Conservation (phyloP, 2,888 invertebrate species). For the Chromoteleia sp. region DNA sequence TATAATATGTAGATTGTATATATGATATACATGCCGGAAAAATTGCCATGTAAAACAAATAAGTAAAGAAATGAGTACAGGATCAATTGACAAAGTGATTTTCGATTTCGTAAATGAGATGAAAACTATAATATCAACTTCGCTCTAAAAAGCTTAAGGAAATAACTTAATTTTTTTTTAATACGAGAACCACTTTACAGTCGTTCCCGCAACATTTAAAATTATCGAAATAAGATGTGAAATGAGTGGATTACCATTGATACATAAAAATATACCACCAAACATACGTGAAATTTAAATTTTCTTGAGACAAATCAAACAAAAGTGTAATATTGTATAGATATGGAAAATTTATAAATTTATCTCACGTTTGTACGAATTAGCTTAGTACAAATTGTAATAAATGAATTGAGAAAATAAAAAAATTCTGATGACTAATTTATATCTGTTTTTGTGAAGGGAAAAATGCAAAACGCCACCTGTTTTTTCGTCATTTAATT, state of each 20-base stretch:
- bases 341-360: constrained; percentile 63
- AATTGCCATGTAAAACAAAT: constrained; percentile 48
- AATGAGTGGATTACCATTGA: constrained; percentile 15
- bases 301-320: not conserved
- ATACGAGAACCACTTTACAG: constrained; percentile 25
- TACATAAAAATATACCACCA: constrained; percentile 15
- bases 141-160: constrained; percentile 5
- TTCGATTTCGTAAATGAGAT: constrained; percentile 19
- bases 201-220: constrained; percentile 12
- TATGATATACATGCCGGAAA: constrained; percentile 58
- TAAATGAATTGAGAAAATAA: constrained; percentile 75
- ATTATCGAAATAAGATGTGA: constrained; percentile 1
- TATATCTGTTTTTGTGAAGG: not conserved
- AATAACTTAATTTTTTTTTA: not conserved
- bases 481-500: not conserved
- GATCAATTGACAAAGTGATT: not conserved
- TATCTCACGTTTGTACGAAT: constrained; percentile 75
- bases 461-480: too few species aligned
- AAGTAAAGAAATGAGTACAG: constrained; percentile 7
- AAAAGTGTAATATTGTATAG: constrained; percentile 30
- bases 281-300: constrained; percentile 13
- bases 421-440: constrained; percentile 60
- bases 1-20: constrained; percentile 66
- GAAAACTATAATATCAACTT: not conserved
- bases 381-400: constrained; percentile 78